Percentiles rank a stretch among this genome's conserved stretches.
phyloP scores from a whole-genome alignment of 2,888 invertebrate genomes.

The Eurytoma californica region DNA sequence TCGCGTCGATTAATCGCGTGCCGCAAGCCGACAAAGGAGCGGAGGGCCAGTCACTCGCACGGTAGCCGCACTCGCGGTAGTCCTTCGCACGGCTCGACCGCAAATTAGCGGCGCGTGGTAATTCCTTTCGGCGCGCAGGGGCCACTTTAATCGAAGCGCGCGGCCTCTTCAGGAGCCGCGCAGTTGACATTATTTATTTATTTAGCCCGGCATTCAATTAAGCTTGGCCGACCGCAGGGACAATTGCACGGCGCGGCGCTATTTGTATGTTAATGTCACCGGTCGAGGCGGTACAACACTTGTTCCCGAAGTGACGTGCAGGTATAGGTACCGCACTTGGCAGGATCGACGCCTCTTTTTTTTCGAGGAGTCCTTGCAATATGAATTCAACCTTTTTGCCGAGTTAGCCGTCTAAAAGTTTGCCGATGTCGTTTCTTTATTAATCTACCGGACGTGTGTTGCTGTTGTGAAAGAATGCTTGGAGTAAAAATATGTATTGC shows the following conservation, averaged over 20 bases:
- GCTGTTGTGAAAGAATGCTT: too few species aligned
- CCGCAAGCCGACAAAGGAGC: background rate
- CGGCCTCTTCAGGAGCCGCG: background rate
- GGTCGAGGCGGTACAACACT: background rate
- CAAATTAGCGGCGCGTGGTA: constrained; percentile 60
- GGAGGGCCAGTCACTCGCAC: constrained; percentile 14
- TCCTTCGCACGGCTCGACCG: constrained; percentile 40
- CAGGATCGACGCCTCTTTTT: background rate
- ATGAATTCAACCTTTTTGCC: background rate
- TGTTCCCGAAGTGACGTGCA: too few species aligned
- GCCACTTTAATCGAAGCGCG: constrained; percentile 41
- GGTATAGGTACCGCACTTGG: too few species aligned
- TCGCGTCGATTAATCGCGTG: constrained; percentile 41
- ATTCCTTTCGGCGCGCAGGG: constrained; percentile 60
- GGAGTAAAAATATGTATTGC: too few species aligned
- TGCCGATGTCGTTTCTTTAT: too few species aligned
- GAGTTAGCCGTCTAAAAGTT: background rate
- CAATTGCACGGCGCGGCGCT: constrained; percentile 63
- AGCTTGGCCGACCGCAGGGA: constrained; percentile 70
- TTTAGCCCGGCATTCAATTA: constrained; percentile 74
- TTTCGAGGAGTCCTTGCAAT: background rate
- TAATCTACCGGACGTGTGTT: too few species aligned
- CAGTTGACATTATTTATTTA: constrained; percentile 72
- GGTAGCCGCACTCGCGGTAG: constrained; percentile 41
- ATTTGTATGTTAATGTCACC: constrained; percentile 71